Evolutionary conservation across 1,140 invertebrate species (phyloP).

Genomic region (Trichonephila clavata): DNA sequence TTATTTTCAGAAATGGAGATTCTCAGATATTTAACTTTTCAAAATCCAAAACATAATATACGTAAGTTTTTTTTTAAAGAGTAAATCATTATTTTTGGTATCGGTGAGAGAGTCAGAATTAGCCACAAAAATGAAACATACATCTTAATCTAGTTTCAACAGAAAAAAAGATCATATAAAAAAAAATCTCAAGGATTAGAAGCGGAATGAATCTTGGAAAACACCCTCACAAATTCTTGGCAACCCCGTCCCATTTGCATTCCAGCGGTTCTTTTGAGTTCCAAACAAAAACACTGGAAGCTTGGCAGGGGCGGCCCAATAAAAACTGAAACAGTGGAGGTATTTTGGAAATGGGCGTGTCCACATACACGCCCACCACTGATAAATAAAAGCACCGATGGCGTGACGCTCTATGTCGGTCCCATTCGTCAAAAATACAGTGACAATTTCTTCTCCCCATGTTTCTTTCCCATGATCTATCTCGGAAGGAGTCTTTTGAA

Average conservation of each 20-base stretch:
- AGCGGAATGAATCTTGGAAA: neutral
- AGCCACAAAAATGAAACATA: no score
- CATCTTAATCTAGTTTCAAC: no score
- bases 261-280: neutral
- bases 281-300: neutral
- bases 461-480: no score
- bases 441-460: neutral
- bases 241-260: constrained; percentile 2
- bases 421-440: neutral
- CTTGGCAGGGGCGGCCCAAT: neutral
- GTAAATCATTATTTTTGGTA: no score
- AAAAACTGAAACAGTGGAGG: neutral
- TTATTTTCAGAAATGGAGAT: no score
- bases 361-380: neutral
- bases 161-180: no score
- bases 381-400: constrained; percentile 11
- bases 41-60: no score
- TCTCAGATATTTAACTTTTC: no score
- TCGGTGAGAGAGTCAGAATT: no score
- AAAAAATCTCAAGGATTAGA: neutral
- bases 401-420: neutral
- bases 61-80: no score
- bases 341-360: constrained; percentile 7
- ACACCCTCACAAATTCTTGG: neutral
- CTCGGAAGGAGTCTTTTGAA: no score